Conservation (phyloP, 2,888 invertebrate species). For the Nowickia ferox region DNA sequence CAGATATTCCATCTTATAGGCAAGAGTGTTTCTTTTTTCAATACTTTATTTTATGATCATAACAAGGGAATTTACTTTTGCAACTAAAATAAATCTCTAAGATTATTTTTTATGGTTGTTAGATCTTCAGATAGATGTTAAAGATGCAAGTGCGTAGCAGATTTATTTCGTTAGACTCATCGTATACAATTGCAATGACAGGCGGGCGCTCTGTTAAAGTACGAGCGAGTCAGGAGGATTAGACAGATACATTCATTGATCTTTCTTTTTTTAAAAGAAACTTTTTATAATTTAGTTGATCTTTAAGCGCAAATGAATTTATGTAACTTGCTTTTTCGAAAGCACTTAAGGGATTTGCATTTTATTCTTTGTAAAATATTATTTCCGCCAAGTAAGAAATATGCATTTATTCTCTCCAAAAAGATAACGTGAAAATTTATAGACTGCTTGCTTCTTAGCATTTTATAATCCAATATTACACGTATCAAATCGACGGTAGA, state of each 20-base stretch:
- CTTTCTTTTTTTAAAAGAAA: not conserved
- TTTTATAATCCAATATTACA: too few relatives aligned
- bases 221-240: constrained; percentile 36
- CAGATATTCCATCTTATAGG: not conserved
- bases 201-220: constrained; percentile 41
- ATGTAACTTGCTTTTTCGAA: not conserved
- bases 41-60: constrained; percentile 63
- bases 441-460: not conserved
- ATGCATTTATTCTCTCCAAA: not conserved
- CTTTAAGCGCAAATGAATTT: constrained; percentile 18
- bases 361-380: constrained; percentile 37
- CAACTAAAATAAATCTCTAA: constrained; percentile 63
- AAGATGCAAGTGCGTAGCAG: constrained; percentile 63
- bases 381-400: constrained; percentile 28
- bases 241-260: constrained; percentile 43
- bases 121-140: constrained; percentile 56
- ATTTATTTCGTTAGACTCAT: constrained; percentile 64
- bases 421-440: constrained; percentile 22
- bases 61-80: constrained; percentile 56
- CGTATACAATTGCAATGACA: constrained; percentile 61
- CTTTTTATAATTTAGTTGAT: constrained; percentile 21
- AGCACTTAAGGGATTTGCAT: constrained; percentile 42
- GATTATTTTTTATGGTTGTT: constrained; percentile 63
- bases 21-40: not conserved
- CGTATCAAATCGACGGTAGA: too few relatives aligned